Conservation (phyloP, 2,113 vertebrate species). For the Sceloporus undulatus region DNA sequence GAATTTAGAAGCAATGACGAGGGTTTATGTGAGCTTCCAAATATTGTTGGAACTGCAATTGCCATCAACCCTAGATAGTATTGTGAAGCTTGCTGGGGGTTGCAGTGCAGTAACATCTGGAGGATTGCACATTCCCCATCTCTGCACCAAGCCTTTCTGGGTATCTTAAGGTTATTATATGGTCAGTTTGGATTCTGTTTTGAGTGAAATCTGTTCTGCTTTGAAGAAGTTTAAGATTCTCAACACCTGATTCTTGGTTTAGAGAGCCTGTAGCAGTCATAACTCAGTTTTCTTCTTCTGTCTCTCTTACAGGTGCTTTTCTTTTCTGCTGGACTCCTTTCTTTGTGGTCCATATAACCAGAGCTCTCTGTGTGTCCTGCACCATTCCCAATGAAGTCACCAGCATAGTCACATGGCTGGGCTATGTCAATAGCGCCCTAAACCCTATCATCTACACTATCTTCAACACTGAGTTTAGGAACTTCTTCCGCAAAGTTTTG, state of each 20-base stretch:
- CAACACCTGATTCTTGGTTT: not conserved
- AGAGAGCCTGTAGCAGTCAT: not conserved
- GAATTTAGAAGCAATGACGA: not conserved
- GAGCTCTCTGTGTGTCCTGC: constrained; percentile 87
- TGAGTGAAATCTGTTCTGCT: not conserved
- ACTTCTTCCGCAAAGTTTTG: constrained; percentile 89
- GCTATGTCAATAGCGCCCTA: constrained; percentile 95
- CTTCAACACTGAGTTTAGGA: constrained; percentile 93
- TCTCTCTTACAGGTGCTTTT: constrained; percentile 84
- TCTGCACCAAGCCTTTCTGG: not conserved
- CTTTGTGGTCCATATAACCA: constrained; percentile 92
- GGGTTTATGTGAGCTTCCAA: not conserved
- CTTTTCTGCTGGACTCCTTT: constrained; percentile 97
- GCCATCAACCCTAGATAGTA: not conserved
- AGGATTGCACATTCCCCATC: not conserved
- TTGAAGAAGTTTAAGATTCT: not conserved
- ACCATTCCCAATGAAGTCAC: constrained; percentile 83
- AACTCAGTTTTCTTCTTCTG: not conserved
- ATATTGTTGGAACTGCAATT: not conserved
- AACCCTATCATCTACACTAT: constrained; percentile 95
- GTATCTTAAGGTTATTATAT: too few relatives aligned
- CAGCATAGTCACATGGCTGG: constrained; percentile 95
- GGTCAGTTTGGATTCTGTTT: not conserved
- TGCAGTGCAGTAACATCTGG: not conserved
- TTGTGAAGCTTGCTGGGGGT: not conserved